Evolutionary conservation across 1,140 invertebrate species (phyloP).

Genomic region (Wasmannia auropunctata): DNA sequence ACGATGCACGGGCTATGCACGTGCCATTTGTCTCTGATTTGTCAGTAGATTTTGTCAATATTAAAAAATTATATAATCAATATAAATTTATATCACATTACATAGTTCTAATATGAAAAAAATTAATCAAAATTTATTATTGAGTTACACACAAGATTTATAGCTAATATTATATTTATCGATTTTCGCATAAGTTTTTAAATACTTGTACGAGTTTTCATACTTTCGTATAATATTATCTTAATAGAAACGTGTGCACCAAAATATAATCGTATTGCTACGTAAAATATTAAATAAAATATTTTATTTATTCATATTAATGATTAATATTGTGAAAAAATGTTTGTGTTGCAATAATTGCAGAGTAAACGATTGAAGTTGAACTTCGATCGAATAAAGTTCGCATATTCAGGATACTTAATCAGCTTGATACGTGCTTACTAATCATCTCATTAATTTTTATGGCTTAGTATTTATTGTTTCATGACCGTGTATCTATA

Average conservation of each 20-base stretch:
- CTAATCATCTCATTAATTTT: not conserved
- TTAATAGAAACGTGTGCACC: not conserved
- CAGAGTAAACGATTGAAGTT: not conserved
- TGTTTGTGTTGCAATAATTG: not conserved
- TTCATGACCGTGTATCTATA: not conserved
- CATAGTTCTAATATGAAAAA: conserved; percentile 3
- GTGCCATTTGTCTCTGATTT: not conserved
- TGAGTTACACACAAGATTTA: not conserved
- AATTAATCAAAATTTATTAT: not conserved
- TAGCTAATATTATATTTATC: not conserved
- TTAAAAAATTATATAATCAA: not conserved
- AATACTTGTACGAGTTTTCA: not conserved
- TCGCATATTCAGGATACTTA: not conserved
- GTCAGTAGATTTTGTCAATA: not conserved
- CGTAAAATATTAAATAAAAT: not conserved
- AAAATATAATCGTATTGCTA: not conserved
- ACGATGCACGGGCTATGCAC: not conserved
- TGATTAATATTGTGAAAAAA: not conserved
- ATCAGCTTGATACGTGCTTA: not conserved
- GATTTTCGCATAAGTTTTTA: not conserved
- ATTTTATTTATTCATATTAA: not conserved
- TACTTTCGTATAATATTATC: not conserved
- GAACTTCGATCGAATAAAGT: not conserved
- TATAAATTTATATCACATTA: not conserved
- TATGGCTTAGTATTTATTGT: not conserved